These are phyloP conservation scores for Drosophila busckii DNA, from an alignment of 1,140 invertebrate genomes.

Conservation along the genomic window DNA sequence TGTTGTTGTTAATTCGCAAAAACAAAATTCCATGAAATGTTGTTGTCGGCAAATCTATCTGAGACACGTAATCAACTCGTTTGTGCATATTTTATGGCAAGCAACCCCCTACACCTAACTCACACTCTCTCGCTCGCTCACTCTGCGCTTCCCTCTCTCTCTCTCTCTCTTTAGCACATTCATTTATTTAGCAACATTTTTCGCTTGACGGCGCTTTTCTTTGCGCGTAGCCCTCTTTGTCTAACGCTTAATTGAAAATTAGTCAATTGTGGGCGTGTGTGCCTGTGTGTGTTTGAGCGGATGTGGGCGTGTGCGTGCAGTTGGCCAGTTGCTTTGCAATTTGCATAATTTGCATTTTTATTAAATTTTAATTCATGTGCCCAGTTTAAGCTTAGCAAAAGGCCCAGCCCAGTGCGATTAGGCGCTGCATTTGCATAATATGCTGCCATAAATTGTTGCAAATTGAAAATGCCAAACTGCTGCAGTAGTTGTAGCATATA, in stretches of 20 bases:
- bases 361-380: slow-evolving; percentile 67
- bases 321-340: slow-evolving; percentile 36
- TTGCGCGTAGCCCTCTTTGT: slow-evolving; percentile 31
- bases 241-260: slow-evolving; percentile 68
- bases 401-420: slow-evolving; percentile 36
- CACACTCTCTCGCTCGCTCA: neutral
- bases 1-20: slow-evolving; percentile 44
- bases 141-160: neutral
- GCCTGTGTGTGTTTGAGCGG: slow-evolving; percentile 3
- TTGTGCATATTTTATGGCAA: slow-evolving; percentile 66
- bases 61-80: slow-evolving; percentile 75
- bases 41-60: slow-evolving; percentile 56
- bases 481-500: neutral
- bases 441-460: slow-evolving; percentile 60
- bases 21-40: slow-evolving; percentile 41
- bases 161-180: slow-evolving; percentile 1
- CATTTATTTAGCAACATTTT: slow-evolving; percentile 57
- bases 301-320: slow-evolving; percentile 50
- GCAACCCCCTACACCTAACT: neutral
- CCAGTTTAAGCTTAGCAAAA: neutral
- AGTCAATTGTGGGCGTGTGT: slow-evolving; percentile 35
- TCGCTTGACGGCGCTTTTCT: slow-evolving; percentile 30
- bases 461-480: slow-evolving; percentile 47
- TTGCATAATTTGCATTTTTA: slow-evolving; percentile 68
- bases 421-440: slow-evolving; percentile 68